A percentile compares a stretch with the other conserved stretches of the same genome.
These are phyloP conservation scores for Varanus komodoensis DNA, from an alignment of 2,113 vertebrate genomes.

Conservation along the genomic window DNA sequence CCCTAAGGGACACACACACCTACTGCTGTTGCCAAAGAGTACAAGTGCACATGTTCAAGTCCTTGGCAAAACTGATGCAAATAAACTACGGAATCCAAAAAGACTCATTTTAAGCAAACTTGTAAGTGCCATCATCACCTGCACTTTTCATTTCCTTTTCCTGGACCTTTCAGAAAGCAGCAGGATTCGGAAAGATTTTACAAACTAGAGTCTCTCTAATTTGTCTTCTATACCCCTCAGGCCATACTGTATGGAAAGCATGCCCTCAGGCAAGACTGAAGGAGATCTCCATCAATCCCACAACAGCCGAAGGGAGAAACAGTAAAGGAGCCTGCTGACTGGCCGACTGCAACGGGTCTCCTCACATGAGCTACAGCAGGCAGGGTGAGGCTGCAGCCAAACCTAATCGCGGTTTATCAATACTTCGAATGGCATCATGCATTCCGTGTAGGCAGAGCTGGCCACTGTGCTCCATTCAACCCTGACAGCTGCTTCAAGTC, in stretches of 20 bases:
- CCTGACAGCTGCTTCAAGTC: too few relatives aligned
- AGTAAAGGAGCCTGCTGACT: accelerated
- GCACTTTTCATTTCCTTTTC: neutral
- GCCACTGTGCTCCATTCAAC: neutral
- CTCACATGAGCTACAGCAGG: neutral
- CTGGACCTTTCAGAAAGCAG: neutral
- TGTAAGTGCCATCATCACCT: neutral
- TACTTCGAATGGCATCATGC: neutral
- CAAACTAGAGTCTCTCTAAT: neutral
- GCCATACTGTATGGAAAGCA: neutral
- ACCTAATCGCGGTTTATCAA: accelerated
- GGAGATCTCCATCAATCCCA: accelerated
- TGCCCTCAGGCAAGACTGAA: accelerated
- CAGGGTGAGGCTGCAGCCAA: neutral
- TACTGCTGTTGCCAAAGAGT: neutral
- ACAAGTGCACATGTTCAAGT: neutral
- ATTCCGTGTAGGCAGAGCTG: neutral
- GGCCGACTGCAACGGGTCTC: neutral
- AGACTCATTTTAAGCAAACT: neutral
- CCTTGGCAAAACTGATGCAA: neutral
- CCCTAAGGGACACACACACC: neutral
- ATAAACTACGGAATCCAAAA: neutral
- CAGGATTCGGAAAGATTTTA: accelerated
- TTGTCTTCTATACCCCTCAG: neutral
- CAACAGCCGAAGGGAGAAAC: accelerated